Conservation (phyloP, 53 echinoderm and acorn worm genomes). For the Echinometra lucunter region DNA sequence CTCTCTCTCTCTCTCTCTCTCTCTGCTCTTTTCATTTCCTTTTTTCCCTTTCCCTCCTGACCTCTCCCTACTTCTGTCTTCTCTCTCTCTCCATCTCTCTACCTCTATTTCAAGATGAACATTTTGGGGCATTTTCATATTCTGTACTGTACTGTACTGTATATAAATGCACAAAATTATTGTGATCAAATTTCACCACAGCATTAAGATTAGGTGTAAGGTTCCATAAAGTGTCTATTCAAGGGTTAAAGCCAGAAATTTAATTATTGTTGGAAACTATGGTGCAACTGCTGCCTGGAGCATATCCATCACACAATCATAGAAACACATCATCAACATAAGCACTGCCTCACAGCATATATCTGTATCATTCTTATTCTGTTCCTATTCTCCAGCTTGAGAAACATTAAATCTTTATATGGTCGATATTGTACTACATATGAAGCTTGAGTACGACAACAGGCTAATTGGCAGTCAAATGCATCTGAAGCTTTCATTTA, state of each 20-base stretch:
- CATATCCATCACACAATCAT: neutral
- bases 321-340: neutral
- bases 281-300: too few species aligned
- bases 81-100: neutral
- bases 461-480: neutral
- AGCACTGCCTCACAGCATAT: neutral
- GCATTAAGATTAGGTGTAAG: too few species aligned
- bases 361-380: neutral
- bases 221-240: too few species aligned
- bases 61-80: neutral
- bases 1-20: neutral
- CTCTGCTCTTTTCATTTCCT: too few species aligned
- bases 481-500: neutral
- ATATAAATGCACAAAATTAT: too few species aligned
- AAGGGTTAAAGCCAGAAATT: too few species aligned
- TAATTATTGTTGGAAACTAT: too few species aligned
- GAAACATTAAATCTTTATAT: neutral
- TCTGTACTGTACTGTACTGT: too few species aligned
- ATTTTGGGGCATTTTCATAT: too few species aligned
- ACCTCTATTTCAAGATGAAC: too few species aligned
- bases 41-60: neutral
- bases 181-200: too few species aligned
- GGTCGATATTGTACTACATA: neutral
- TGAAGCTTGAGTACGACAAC: too few species aligned
- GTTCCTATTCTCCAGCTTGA: neutral